phyloP scores from a whole-genome alignment of 2,888 invertebrate genomes.

The Nesidiocoris tenuis region DNA sequence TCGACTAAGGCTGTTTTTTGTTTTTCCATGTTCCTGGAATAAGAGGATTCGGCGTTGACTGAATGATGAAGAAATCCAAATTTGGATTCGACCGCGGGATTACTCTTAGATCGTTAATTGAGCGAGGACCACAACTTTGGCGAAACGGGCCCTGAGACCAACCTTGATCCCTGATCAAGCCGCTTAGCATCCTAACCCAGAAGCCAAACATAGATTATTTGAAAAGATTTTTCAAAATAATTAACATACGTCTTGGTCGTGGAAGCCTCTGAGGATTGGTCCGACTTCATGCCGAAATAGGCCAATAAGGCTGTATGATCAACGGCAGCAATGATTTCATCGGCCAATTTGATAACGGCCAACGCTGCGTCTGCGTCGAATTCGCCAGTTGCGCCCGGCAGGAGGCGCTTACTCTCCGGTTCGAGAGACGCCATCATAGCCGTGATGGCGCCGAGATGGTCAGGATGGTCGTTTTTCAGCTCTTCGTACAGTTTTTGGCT shows the following conservation, averaged over 20 bases:
- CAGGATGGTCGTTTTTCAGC: constrained; percentile 67
- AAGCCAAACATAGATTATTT: constrained; percentile 1
- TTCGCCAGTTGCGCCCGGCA: constrained; percentile 52
- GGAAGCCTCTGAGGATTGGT: constrained; percentile 75
- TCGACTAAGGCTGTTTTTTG: constrained; percentile 78
- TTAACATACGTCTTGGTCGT: constrained; percentile 75
- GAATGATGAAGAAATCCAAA: background rate
- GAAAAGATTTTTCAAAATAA: constrained; percentile 8
- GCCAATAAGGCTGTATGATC: constrained; percentile 77
- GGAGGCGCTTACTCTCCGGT: constrained; percentile 53
- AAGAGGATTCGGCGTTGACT: background rate
- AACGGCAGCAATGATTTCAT: constrained; percentile 68
- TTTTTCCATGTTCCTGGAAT: constrained; percentile 75
- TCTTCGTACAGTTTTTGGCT: constrained; percentile 74
- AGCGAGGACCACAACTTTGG: background rate
- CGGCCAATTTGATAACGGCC: constrained; percentile 57
- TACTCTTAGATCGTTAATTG: too few relatives aligned
- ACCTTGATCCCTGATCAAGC: too few relatives aligned
- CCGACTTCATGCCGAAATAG: constrained; percentile 80
- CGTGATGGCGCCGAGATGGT: constrained; percentile 73
- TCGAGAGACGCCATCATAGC: constrained; percentile 79
- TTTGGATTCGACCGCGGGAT: background rate
- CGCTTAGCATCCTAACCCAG: too few relatives aligned
- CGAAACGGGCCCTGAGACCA: too few relatives aligned
- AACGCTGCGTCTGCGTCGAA: constrained; percentile 3